These are phyloP conservation scores for Melanerpes formicivorus DNA, from an alignment of 2,113 vertebrate genomes.

Conservation along the genomic window DNA sequence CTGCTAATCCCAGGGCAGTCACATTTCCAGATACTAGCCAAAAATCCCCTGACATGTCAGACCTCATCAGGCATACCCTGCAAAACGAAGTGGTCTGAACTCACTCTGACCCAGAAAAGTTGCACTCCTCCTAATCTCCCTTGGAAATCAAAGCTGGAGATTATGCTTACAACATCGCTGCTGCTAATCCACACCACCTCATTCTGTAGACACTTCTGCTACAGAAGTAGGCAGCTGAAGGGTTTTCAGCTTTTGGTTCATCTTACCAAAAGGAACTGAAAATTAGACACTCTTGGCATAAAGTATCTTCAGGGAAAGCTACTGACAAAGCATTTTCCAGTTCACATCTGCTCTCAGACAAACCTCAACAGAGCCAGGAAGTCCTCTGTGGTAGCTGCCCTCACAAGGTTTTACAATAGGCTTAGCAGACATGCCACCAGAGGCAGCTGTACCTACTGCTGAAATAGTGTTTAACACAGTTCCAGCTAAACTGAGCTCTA, in stretches of 20 bases:
- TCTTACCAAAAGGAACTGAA: background rate
- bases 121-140: background rate
- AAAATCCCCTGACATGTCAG: background rate
- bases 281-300: background rate
- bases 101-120: background rate
- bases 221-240: fast-evolving
- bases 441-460: background rate
- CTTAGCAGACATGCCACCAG: background rate
- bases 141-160: background rate
- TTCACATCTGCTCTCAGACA: background rate
- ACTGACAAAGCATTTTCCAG: background rate
- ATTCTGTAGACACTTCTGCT: background rate
- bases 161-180: background rate
- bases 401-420: background rate
- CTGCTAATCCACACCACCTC: background rate
- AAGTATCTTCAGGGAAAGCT: background rate
- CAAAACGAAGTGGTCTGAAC: background rate
- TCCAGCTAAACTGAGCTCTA: background rate
- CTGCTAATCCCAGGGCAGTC: background rate
- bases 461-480: background rate
- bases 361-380: background rate
- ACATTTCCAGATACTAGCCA: background rate
- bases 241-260: background rate
- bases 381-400: background rate
- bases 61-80: background rate